Evolutionary conservation across 2,797 vertebrate genomes (phyloP).

Genomic region (Alectoris magna): DNA sequence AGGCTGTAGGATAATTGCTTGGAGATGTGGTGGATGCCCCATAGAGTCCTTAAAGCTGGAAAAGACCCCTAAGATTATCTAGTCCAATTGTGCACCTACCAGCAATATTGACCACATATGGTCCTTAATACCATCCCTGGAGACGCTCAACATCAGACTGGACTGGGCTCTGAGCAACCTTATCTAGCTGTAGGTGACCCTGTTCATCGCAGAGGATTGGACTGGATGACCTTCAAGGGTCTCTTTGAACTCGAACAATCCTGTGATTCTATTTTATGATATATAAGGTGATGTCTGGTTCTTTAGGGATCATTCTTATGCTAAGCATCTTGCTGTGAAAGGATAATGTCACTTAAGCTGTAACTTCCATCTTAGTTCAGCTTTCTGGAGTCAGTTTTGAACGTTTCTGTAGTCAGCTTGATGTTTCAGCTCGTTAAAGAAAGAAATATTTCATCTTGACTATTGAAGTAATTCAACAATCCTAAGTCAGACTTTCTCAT

Average conservation of each 20-base stretch:
- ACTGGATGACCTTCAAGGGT: too few species aligned
- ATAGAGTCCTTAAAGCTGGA: too few species aligned
- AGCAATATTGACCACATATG: too few species aligned
- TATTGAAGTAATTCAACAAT: background rate
- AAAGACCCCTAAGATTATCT: too few species aligned
- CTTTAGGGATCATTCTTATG: background rate
- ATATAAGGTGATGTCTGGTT: background rate
- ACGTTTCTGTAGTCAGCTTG: background rate
- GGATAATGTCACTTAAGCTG: background rate
- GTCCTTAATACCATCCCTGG: too few species aligned
- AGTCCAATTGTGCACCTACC: too few species aligned
- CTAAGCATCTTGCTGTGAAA: background rate
- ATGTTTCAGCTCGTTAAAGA: background rate
- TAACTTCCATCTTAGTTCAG: background rate
- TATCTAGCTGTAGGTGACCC: too few species aligned
- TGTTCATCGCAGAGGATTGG: too few species aligned
- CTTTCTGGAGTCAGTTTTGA: conserved; percentile 5
- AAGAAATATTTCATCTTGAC: background rate
- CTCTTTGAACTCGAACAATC: too few species aligned
- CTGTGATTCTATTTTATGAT: background rate
- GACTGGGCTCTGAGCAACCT: too few species aligned
- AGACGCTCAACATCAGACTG: too few species aligned
- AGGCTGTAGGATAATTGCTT: background rate
- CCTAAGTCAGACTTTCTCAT: background rate
- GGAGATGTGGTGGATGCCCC: too few species aligned